Evolutionary conservation across 2,797 vertebrate species (phyloP).

Genomic region (Gymnoscopelus microlampas): DNA sequence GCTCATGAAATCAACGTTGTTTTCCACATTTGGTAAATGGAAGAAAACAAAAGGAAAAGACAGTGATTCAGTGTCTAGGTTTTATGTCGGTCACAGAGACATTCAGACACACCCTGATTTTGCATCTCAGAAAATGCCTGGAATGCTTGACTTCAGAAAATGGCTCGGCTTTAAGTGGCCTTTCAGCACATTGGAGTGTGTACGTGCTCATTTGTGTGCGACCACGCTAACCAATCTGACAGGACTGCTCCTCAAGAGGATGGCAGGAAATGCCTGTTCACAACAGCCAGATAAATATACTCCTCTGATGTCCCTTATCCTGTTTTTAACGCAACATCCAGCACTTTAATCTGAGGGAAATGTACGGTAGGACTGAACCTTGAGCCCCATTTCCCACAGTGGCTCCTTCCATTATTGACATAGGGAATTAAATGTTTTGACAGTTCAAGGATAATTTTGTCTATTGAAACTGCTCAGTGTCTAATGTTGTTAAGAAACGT

Average conservation of each 20-base stretch:
- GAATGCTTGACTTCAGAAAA: constrained; percentile 11
- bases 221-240: neutral
- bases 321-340: constrained; percentile 32
- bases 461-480: too few relatives aligned
- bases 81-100: neutral
- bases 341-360: neutral
- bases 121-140: constrained; percentile 29
- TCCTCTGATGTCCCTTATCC: constrained; percentile 56
- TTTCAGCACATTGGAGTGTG: neutral
- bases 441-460: too few relatives aligned
- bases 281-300: constrained; percentile 60
- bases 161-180: neutral
- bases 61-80: constrained; percentile 21
- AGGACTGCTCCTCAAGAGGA: constrained; percentile 21
- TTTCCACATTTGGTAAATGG: too few relatives aligned
- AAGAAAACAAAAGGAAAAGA: constrained; percentile 48
- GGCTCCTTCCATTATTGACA: too few relatives aligned
- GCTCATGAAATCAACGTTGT: too few relatives aligned
- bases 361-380: neutral
- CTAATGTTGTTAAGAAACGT: too few relatives aligned
- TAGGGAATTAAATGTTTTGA: too few relatives aligned
- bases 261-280: constrained; percentile 57
- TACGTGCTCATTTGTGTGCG: constrained; percentile 41
- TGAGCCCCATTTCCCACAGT: neutral
- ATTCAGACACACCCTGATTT: constrained; percentile 39